Base-by-base conservation (phyloP, 2,113 vertebrate genomes). In the Cariama cristata region DNA sequence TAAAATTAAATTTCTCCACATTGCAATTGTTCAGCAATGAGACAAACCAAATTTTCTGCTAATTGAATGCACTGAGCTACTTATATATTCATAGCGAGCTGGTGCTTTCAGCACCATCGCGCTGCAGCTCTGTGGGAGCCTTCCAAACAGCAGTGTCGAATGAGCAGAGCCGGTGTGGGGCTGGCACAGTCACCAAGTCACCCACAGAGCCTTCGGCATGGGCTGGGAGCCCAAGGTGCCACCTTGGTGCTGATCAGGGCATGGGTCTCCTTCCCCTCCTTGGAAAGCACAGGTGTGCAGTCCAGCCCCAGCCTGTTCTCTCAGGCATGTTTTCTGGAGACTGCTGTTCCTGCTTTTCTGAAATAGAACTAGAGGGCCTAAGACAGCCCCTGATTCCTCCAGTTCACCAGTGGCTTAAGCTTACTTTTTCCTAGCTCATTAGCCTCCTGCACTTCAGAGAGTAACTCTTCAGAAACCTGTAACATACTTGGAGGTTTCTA, bases 1-100 rank as follows among this genome's bases (percentile, higher is more conserved):
- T 96, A 97, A 95, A 94, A 97, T 97, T 97, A 89, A 97, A 96
- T 95, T 97, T 90, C 50, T 89, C 88, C 79, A 88, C 85, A 42
- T 73, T 95, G 90, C 89, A 96, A 79, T 71, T 97, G 91, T 88
- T 97, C 64, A 92, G 88, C 84, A 82, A 81, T 56, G 92, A 97
- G 84, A 94, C 85, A 95, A 86, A 50, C 79, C 62, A 91, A 86
- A 91, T 56, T 97, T 93, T 96, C 94, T 93, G 84, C 83, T 98
- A 98, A 98, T 83, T 97, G 95, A 96, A 97, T 62, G 73, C 44
- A 24, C 81, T 50, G 60, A 91, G 47, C 59, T 95, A 90, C 89
- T 85, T 95, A 79, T 14, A 40, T 52, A 97, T 97, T 96, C 93
- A 95, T 40, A 87, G 83, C 0, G 14, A 91, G 76, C 49, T 49